These are phyloP conservation scores for Chloroclysta siterata DNA, from an alignment of 2,888 invertebrate genomes.

Conservation along the genomic window DNA sequence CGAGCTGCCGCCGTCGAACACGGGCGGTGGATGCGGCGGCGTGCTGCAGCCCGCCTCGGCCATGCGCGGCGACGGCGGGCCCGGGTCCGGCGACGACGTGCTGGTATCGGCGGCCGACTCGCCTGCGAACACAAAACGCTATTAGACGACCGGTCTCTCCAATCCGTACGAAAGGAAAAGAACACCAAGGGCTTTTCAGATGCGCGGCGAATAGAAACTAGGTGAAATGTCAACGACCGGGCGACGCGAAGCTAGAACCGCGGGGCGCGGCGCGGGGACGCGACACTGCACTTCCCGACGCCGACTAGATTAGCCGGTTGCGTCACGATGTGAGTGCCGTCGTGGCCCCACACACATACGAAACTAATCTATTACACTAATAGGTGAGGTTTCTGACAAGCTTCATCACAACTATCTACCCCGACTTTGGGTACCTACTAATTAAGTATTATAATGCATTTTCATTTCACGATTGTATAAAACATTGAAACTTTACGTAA, in stretches of 20 bases:
- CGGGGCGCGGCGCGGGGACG: conserved; percentile 80
- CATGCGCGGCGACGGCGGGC: conserved; percentile 93
- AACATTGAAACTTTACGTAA: conserved; percentile 53
- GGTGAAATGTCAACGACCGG: conserved; percentile 84
- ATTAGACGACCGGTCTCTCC: conserved; percentile 61
- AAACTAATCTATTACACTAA: conserved; percentile 60
- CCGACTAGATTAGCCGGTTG: conserved; percentile 84
- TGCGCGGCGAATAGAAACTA: conserved; percentile 81
- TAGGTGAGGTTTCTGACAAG: conserved; percentile 46
- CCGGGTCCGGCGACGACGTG: conserved; percentile 95
- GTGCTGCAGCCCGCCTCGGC: conserved; percentile 87
- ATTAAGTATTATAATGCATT: conserved; percentile 29
- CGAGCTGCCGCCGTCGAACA: conserved; percentile 80
- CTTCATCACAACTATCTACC: conserved; percentile 30
- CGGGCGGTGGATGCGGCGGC: conserved; percentile 85
- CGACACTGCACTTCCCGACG: conserved; percentile 85
- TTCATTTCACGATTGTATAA: conserved; percentile 27
- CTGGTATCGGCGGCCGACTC: conserved; percentile 97
- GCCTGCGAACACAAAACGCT: conserved; percentile 84
- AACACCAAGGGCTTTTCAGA: conserved; percentile 73
- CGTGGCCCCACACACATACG: conserved; percentile 56
- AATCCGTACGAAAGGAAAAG: conserved; percentile 62
- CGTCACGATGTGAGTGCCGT: conserved; percentile 76
- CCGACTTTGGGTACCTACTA: conserved; percentile 25
- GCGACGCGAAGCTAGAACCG: conserved; percentile 73